Percentiles rank a stretch among this genome's conserved stretches.
These are phyloP conservation scores for Nomia melanderi DNA, from an alignment of 1,140 invertebrate species.

Conservation along the genomic window DNA sequence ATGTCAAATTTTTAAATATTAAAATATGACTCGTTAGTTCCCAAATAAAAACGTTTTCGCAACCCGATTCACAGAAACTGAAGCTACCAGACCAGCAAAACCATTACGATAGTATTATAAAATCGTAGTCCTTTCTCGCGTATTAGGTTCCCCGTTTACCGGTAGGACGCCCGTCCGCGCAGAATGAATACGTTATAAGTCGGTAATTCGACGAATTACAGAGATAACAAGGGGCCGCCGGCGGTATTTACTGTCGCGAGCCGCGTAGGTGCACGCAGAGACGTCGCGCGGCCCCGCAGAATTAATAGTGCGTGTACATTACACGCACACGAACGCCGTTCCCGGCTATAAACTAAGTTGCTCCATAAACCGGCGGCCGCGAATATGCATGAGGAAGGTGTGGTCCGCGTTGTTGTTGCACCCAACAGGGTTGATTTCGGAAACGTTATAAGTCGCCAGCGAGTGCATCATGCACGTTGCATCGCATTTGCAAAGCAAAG, in stretches of 20 bases:
- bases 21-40: too few species aligned
- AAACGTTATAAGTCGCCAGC: constrained; percentile 58
- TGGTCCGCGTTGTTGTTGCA: constrained; percentile 52
- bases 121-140: too few species aligned
- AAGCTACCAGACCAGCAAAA: too few species aligned
- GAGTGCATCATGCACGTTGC: constrained; percentile 51
- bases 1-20: too few species aligned
- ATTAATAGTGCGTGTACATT: constrained; percentile 58
- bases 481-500: constrained; percentile 61
- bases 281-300: constrained; percentile 30
- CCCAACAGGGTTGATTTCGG: constrained; percentile 53
- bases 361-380: constrained; percentile 53
- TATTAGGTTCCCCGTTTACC: background rate
- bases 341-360: constrained; percentile 52
- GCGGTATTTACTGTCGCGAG: constrained; percentile 10
- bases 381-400: constrained; percentile 67
- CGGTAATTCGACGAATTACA: constrained; percentile 44
- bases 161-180: background rate
- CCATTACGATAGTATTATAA: too few species aligned
- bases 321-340: constrained; percentile 12
- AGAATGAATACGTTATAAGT: constrained; percentile 15
- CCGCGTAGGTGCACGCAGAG: constrained; percentile 28
- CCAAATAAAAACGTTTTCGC: too few species aligned
- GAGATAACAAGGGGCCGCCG: constrained; percentile 27
- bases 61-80: too few species aligned